Evolutionary conservation across 2,797 vertebrate genomes (phyloP), one percentile per base, ranked within the genome.

Genomic region (Centropyge bicolor): DNA sequence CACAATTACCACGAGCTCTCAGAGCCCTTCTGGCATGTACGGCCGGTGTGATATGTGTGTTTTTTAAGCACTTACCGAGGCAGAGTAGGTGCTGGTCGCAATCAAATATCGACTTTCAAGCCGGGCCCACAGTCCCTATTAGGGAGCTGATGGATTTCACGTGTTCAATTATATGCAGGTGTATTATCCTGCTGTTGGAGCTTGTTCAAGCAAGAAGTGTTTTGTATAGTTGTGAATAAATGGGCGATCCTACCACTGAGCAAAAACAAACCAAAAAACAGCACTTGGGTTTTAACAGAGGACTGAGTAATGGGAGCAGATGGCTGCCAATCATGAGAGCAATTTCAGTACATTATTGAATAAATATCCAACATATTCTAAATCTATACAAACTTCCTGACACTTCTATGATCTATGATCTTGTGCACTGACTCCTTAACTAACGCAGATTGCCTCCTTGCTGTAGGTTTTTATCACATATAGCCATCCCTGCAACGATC

Each of bases 31-130:
- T 59, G 67, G 57, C 75, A 59, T 43, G 16, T 67, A 31, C 3
- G 1, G 49, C 67, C 54, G 19, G 41, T 27, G 17, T 61, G 27
- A 62, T 51, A 13, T 41, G 55, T 67, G 41, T 60, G 36, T 78
- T 60, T 78, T 54, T 48, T 31, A 62, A 62, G 45, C 76, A 69
- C 76, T 78, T 27, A 63, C 51, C 49, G 51, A 64, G 27, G 36
- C 27, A 31, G 27, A 67, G 60, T 24, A 41, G 54, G 43, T 57
- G 49, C 68, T 8, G 67, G 49, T 40, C 59, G 66, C 64, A 80
- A 75, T 83, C 56, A 88, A 72, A 83, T 74, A 81, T 85, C 8
- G 69, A 84, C 67, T 82, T 71, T 62, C 17, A 67, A 68, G 52
- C 52, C 2, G 3, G 12, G 31, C 48, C 24, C 35, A 43, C 36